phyloP scores from a whole-genome alignment of 2,797 vertebrate species.

The Eulemur coronatus region DNA sequence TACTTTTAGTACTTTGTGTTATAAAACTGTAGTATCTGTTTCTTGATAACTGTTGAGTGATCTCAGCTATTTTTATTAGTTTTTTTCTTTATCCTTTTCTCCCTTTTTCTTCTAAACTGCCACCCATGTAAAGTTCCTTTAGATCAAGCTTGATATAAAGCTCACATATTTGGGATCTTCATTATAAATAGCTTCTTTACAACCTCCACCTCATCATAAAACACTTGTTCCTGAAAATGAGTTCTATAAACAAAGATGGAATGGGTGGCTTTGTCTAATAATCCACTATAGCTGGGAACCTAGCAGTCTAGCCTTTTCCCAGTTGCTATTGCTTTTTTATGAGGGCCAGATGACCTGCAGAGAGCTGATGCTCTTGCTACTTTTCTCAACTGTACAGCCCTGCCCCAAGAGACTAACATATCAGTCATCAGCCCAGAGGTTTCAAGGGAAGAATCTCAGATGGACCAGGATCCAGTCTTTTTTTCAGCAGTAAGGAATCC shows the following conservation, averaged over 20 bases:
- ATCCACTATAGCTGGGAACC: conserved; percentile 60
- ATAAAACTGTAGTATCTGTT: conserved; percentile 93
- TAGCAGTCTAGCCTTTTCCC: conserved; percentile 66
- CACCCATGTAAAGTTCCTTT: conserved; percentile 83
- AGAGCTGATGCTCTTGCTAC: conserved; percentile 78
- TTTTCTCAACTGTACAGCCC: conserved; percentile 71
- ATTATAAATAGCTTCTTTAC: conserved; percentile 86
- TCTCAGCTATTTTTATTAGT: conserved; percentile 91
- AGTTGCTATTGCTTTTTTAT: conserved; percentile 76
- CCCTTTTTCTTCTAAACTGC: conserved; percentile 82
- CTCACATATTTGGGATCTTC: conserved; percentile 80
- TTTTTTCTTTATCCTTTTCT: conserved; percentile 79
- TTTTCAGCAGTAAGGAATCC: conserved; percentile 25
- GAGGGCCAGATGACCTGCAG: conserved; percentile 74
- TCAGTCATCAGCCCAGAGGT: conserved; percentile 59
- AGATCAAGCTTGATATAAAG: conserved; percentile 80
- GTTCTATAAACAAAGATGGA: conserved; percentile 83
- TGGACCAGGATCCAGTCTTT: conserved; percentile 21
- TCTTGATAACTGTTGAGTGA: conserved; percentile 91
- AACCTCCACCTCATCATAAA: conserved; percentile 81
- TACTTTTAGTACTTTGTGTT: conserved; percentile 90
- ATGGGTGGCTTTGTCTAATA: conserved; percentile 69
- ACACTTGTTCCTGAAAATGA: conserved; percentile 82
- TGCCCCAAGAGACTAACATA: conserved; percentile 67
- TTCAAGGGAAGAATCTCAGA: conserved; percentile 53